Percentiles rank a stretch among this genome's conserved stretches.
These are phyloP conservation scores for Odontamblyopus lacepedii DNA, from an alignment of 2,797 vertebrate genomes.

Conservation along the genomic window DNA sequence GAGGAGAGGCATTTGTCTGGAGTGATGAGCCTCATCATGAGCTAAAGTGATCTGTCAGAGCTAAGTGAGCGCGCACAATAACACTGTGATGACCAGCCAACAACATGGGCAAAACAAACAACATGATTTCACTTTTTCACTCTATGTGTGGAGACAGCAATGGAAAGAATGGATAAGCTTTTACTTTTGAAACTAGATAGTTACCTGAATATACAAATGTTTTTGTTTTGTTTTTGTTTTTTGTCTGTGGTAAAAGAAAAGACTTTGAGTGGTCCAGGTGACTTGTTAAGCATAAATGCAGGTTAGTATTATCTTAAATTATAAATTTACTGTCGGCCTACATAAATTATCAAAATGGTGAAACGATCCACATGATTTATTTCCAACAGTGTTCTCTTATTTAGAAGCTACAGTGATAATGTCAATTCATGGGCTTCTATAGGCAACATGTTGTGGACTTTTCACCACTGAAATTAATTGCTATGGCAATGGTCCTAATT, in stretches of 20 bases:
- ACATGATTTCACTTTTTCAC: neutral
- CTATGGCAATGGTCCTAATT: no score
- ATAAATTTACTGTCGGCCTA: neutral
- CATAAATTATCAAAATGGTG: neutral
- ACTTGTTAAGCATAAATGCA: neutral
- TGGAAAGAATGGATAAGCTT: neutral
- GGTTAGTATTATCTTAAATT: neutral
- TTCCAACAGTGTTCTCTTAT: neutral
- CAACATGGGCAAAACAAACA: constrained; percentile 7
- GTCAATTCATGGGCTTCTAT: neutral
- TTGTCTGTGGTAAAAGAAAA: neutral
- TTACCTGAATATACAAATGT: neutral
- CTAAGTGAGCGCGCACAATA: constrained; percentile 14
- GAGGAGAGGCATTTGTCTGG: constrained; percentile 18
- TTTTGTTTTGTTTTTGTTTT: no score
- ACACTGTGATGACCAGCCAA: constrained; percentile 8
- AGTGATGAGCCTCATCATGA: constrained; percentile 17
- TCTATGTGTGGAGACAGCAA: constrained; percentile 20
- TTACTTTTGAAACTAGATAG: neutral
- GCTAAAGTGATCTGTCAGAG: constrained; percentile 24
- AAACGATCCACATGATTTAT: neutral
- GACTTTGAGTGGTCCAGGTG: neutral
- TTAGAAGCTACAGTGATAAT: neutral
- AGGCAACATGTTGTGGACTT: no score
- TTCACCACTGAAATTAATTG: no score